A percentile compares a stretch with the other conserved stretches of the same genome.
phyloP scores from a whole-genome alignment of 1,140 invertebrate genomes.

The Heliconius nattereri region DNA sequence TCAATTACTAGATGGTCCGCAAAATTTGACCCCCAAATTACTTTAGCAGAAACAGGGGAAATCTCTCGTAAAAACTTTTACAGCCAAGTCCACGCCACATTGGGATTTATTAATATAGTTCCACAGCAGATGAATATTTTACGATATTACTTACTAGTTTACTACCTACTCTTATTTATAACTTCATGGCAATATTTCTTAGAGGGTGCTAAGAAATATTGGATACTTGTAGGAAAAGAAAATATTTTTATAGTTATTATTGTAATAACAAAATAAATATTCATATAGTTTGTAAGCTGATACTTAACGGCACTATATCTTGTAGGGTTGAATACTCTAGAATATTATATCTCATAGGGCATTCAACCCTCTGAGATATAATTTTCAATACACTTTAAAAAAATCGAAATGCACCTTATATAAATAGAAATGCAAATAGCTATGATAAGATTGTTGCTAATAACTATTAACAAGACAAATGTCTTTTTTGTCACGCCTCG shows the following conservation, averaged over 20 bases:
- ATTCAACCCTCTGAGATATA: too few relatives aligned
- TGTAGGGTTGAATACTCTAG: too few relatives aligned
- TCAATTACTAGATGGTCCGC: background rate
- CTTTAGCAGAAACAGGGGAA: conserved; percentile 16
- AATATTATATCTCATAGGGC: too few relatives aligned
- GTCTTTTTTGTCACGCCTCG: background rate
- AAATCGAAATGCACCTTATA: too few relatives aligned
- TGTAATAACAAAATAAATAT: too few relatives aligned
- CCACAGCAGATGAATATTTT: conserved; percentile 21
- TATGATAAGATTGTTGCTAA: too few relatives aligned
- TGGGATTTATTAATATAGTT: conserved; percentile 27
- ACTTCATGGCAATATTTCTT: background rate
- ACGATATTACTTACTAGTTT: background rate
- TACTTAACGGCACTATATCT: too few relatives aligned
- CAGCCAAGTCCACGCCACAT: conserved; percentile 10
- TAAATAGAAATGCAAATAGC: too few relatives aligned
- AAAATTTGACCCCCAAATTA: conserved; percentile 12
- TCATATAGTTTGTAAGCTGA: too few relatives aligned
- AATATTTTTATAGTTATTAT: background rate
- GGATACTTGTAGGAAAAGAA: background rate
- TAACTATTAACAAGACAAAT: background rate
- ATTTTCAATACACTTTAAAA: too few relatives aligned
- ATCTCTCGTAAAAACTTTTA: conserved; percentile 27
- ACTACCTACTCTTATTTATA: background rate
- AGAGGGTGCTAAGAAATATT: background rate